Conservation (phyloP, 1,140 invertebrate species). For the Lasaia peninsularis region DNA sequence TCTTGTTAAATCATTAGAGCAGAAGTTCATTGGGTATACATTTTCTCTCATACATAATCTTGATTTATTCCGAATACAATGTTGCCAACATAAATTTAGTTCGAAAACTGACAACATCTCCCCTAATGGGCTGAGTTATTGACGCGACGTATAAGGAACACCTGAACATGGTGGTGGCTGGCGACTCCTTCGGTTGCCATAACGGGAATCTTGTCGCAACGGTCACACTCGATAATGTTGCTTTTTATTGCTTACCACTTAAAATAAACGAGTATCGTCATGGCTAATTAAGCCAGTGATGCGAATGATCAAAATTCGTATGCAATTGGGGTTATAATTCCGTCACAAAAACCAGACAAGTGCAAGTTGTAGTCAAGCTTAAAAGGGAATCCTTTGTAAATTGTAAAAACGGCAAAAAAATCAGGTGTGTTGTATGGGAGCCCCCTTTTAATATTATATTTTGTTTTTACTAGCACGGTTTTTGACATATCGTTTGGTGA, state of each 20-base stretch:
- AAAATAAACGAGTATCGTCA: neutral
- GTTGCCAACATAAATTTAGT: neutral
- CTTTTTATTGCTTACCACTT: neutral
- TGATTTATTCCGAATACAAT: neutral
- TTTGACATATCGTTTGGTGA: too few relatives aligned
- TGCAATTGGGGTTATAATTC: too few relatives aligned
- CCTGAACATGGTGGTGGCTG: constrained; percentile 48
- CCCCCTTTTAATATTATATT: too few relatives aligned
- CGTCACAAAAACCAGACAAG: too few relatives aligned
- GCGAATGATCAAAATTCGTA: neutral
- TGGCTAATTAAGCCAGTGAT: neutral
- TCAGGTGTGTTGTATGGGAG: too few relatives aligned
- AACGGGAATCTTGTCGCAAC: constrained; percentile 39
- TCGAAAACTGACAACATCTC: constrained; percentile 30
- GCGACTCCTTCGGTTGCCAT: constrained; percentile 33
- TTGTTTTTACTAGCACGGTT: too few relatives aligned
- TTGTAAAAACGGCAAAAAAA: too few relatives aligned
- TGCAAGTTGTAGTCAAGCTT: too few relatives aligned
- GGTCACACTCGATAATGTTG: constrained; percentile 17
- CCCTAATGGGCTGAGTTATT: constrained; percentile 37
- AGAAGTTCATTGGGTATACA: neutral
- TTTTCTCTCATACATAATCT: neutral
- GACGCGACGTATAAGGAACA: constrained; percentile 27
- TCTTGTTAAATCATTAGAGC: too few relatives aligned
- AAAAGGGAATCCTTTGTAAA: too few relatives aligned